Evolutionary conservation across 2,797 vertebrate genomes (phyloP).

Genomic region (Thripadectes ignobilis): DNA sequence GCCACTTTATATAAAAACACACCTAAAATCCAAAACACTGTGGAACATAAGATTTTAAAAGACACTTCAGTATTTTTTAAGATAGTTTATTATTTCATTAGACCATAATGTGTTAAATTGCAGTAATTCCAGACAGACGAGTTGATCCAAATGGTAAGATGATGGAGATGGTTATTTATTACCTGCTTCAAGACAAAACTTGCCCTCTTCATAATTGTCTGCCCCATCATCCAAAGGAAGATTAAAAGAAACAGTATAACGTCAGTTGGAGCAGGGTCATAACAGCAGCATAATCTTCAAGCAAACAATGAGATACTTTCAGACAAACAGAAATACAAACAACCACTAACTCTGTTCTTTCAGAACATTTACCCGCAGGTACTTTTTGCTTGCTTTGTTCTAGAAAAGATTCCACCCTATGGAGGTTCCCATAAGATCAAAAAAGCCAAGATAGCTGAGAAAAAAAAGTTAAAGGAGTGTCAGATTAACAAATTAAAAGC

Average conservation of each 20-base stretch:
- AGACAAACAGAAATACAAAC: not conserved
- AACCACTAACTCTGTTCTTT: not conserved
- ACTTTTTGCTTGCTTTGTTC: slow-evolving; percentile 32
- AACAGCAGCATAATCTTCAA: slow-evolving; percentile 16
- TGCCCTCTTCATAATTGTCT: slow-evolving; percentile 44
- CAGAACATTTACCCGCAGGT: slow-evolving; percentile 18
- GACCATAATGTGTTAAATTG: slow-evolving; percentile 23
- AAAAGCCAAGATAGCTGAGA: not conserved
- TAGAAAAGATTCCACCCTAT: not conserved
- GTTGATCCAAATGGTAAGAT: slow-evolving; percentile 42
- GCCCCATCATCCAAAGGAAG: slow-evolving; percentile 15
- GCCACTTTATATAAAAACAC: not conserved
- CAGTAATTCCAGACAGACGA: slow-evolving; percentile 64
- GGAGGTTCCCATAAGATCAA: slow-evolving; percentile 6
- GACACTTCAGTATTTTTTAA: not conserved
- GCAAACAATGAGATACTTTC: slow-evolving; percentile 10
- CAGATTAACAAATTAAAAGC: not conserved
- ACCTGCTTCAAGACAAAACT: slow-evolving; percentile 64
- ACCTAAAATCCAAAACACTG: not conserved
- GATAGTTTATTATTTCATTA: slow-evolving; percentile 16
- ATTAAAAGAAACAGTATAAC: slow-evolving; percentile 49
- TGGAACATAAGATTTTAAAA: not conserved
- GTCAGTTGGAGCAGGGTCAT: slow-evolving; percentile 31
- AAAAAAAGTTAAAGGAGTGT: not conserved
- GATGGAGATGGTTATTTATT: slow-evolving; percentile 52